Percentiles rank a stretch among this genome's conserved stretches.
phyloP scores from a whole-genome alignment of 2,888 invertebrate species.

The Drepana falcataria region DNA sequence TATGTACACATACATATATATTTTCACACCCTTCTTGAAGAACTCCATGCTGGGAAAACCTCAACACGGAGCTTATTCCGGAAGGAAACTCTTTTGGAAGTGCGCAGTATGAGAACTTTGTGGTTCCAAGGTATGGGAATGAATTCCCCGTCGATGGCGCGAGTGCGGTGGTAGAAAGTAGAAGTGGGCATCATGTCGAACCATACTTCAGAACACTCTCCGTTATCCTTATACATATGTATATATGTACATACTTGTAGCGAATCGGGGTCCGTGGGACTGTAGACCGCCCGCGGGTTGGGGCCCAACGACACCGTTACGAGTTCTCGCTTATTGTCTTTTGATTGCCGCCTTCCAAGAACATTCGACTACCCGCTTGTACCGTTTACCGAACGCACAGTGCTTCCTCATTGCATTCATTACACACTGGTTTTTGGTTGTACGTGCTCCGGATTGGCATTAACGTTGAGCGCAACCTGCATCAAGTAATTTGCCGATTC shows the following conservation, averaged over 20 bases:
- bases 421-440: slow-evolving; percentile 55
- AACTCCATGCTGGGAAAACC: no score
- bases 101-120: no score
- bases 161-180: no score
- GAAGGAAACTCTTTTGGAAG: no score
- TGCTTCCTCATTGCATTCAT: slow-evolving; percentile 65
- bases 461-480: not conserved
- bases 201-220: no score
- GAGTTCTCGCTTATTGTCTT: slow-evolving; percentile 55
- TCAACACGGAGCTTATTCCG: no score
- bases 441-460: slow-evolving; percentile 32
- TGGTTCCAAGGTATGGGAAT: no score
- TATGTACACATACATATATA: no score
- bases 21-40: no score
- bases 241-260: slow-evolving; percentile 31
- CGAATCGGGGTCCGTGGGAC: slow-evolving; percentile 13
- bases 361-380: slow-evolving; percentile 67
- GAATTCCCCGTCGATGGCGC: no score
- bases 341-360: slow-evolving; percentile 66
- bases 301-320: slow-evolving; percentile 53
- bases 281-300: slow-evolving; percentile 31
- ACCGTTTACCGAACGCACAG: slow-evolving; percentile 59
- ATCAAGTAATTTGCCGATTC: not conserved
- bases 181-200: no score
- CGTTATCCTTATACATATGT: no score